Conservation (phyloP, 2,797 vertebrate genomes). For the Paratrypauchen microcephalus region DNA sequence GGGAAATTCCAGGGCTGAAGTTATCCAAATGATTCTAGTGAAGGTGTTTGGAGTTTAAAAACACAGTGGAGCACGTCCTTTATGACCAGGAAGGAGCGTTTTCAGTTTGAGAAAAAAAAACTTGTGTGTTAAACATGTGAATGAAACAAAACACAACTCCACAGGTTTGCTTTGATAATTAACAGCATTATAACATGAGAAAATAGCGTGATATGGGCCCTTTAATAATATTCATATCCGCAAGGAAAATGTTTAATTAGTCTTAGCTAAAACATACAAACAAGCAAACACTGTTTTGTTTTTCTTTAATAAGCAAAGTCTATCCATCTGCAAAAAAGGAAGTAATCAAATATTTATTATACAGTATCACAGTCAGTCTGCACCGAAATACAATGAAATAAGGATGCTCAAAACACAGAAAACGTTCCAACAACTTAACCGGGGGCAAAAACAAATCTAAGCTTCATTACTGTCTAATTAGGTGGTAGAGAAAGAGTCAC, state of each 20-base stretch:
- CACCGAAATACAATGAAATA: background rate
- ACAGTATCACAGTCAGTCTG: conserved; percentile 7
- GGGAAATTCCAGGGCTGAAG: too few species aligned
- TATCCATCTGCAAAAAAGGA: conserved; percentile 13
- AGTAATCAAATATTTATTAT: conserved; percentile 2
- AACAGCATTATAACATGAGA: too few species aligned
- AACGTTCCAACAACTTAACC: conserved; percentile 9
- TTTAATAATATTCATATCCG: conserved; percentile 9
- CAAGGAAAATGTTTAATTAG: conserved; percentile 32
- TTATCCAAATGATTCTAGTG: too few species aligned
- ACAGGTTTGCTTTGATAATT: too few species aligned
- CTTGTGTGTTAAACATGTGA: too few species aligned
- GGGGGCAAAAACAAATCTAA: conserved; percentile 11
- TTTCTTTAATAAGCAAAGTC: conserved; percentile 12
- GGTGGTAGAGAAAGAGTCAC: conserved; percentile 1
- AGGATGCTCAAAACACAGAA: conserved; percentile 7
- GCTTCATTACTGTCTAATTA: conserved; percentile 16
- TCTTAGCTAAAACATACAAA: conserved; percentile 30
- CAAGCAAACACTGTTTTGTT: conserved; percentile 27
- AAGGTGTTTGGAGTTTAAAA: too few species aligned
- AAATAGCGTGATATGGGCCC: too few species aligned
- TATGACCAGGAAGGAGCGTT: too few species aligned
- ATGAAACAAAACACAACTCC: too few species aligned
- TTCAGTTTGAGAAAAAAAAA: too few species aligned
- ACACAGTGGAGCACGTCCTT: too few species aligned